A percentile compares a stretch with the other conserved stretches of the same genome.
phyloP scores from a whole-genome alignment of 2,888 invertebrate species.

The Phrixothrix hirtus region DNA sequence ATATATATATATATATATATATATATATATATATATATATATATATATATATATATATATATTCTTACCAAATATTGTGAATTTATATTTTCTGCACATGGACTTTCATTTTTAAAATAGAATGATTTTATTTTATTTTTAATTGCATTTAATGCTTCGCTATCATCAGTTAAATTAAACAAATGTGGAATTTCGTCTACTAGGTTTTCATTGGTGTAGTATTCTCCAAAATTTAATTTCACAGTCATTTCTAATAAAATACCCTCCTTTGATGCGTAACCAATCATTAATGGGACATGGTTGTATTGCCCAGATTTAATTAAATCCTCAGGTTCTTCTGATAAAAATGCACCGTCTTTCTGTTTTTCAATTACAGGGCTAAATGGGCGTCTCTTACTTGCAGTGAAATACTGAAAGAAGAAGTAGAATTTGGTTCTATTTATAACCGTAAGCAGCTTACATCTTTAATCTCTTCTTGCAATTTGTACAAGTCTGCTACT shows the following conservation, averaged over 20 bases:
- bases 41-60: too few relatives aligned
- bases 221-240: background rate
- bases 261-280: slow-evolving; percentile 30
- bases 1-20: too few relatives aligned
- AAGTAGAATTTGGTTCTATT: background rate
- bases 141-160: too few relatives aligned
- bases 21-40: too few relatives aligned
- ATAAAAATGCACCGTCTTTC: slow-evolving; percentile 42
- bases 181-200: slow-evolving; percentile 1
- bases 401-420: background rate
- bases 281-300: slow-evolving; percentile 50
- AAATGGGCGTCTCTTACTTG: background rate
- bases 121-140: too few relatives aligned
- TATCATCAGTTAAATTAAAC: too few relatives aligned
- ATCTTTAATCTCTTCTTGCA: slow-evolving; percentile 8
- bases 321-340: slow-evolving; percentile 42
- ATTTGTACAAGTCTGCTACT: slow-evolving; percentile 3
- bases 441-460: slow-evolving; percentile 3
- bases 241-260: too few relatives aligned
- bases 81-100: too few relatives aligned
- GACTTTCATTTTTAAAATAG: too few relatives aligned
- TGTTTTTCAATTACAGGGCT: slow-evolving; percentile 38
- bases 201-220: background rate
- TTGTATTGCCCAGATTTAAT: slow-evolving; percentile 45
- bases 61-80: too few relatives aligned